Evolutionary conservation across 1,140 invertebrate species (phyloP).

Genomic region (Ips nitidus): DNA sequence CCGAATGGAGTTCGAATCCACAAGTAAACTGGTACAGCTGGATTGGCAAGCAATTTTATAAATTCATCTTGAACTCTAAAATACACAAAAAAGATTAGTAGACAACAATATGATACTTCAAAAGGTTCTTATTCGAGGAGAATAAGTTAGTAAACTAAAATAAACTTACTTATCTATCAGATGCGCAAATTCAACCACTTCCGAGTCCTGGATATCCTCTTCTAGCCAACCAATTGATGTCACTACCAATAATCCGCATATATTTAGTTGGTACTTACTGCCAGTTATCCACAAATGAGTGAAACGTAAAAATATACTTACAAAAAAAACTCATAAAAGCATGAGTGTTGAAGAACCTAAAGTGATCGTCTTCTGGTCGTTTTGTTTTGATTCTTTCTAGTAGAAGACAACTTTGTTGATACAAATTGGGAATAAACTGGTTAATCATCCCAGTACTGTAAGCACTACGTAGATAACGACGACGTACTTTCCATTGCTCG

Average conservation of each 20-base stretch:
- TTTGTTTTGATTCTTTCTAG: background rate
- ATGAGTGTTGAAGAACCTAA: constrained; percentile 13
- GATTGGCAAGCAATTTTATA: constrained; percentile 6
- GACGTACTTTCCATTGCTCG: constrained; percentile 1
- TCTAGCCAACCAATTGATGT: background rate
- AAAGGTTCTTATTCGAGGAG: background rate
- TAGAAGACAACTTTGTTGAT: background rate
- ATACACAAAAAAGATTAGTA: background rate
- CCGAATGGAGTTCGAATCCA: constrained; percentile 1
- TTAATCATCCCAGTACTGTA: constrained; percentile 4
- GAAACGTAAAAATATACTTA: background rate
- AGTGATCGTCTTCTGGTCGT: background rate
- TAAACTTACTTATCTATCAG: background rate
- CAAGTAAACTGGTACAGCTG: background rate
- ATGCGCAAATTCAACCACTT: background rate
- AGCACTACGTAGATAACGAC: constrained; percentile 1
- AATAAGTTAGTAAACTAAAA: background rate
- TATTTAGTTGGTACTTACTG: background rate
- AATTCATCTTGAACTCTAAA: constrained; percentile 11
- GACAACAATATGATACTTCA: too few relatives aligned
- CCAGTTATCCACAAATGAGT: background rate
- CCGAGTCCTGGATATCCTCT: background rate
- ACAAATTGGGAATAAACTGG: background rate
- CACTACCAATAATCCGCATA: background rate
- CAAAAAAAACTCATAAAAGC: constrained; percentile 10